phyloP scores from a whole-genome alignment of 2,113 vertebrate genomes.

The Entelurus aequoreus region DNA sequence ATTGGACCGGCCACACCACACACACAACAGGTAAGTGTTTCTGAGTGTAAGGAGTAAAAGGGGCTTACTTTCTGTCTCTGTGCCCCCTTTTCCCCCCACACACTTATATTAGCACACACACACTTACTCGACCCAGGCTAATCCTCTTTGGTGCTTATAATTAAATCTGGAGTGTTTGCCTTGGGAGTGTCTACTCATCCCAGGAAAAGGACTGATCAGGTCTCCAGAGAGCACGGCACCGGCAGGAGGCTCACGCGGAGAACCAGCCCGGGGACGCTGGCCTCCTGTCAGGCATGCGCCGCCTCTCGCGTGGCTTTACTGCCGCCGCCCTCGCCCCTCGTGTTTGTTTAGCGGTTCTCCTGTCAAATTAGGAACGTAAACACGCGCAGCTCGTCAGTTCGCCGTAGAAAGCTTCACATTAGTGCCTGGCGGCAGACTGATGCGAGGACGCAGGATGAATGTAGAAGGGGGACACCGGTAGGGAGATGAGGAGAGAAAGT shows the following conservation, averaged over 20 bases:
- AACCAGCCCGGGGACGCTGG: conserved; percentile 11
- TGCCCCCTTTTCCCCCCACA: conserved; percentile 24
- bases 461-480: conserved; percentile 25
- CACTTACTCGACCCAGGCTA: conserved; percentile 44
- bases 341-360: conserved; percentile 32
- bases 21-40: conserved; percentile 80
- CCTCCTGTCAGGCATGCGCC: conserved; percentile 23
- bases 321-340: conserved; percentile 15
- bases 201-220: conserved; percentile 63
- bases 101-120: conserved; percentile 11
- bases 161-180: conserved; percentile 77
- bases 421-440: conserved; percentile 23
- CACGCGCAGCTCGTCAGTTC: neutral
- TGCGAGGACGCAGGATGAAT: conserved; percentile 37
- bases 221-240: conserved; percentile 54
- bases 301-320: conserved; percentile 38
- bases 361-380: conserved; percentile 19
- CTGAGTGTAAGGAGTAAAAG: conserved; percentile 23
- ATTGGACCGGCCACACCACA: conserved; percentile 75
- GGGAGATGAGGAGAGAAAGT: conserved; percentile 43
- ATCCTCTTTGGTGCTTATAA: conserved; percentile 75
- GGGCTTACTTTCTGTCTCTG: conserved; percentile 40
- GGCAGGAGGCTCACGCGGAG: conserved; percentile 35
- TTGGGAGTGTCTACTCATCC: conserved; percentile 70
- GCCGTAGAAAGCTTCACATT: neutral